Evolutionary conservation across 2,888 invertebrate species (phyloP), one percentile per base, ranked within the genome.

Genomic region (Ichneumoninae sp.): DNA sequence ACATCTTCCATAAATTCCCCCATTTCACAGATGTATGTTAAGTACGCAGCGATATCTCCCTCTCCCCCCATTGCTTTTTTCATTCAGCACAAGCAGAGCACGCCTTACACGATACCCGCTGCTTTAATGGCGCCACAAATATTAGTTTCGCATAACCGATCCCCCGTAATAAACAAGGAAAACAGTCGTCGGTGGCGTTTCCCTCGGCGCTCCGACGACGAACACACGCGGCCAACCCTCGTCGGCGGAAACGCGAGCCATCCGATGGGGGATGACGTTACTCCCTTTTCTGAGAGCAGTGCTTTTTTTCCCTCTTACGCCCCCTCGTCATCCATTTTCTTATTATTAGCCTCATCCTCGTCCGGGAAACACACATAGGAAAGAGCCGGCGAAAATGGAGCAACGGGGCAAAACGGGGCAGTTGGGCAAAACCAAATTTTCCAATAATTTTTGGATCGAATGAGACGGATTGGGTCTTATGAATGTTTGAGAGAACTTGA

Each of bases 101-200:
- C 5, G 76, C 66, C 54, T 52, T 40, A 44, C 70, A 52, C 22
- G 36, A 65, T 10, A 72, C 62, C 66, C 77, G 54, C 72, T 52
- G 80, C 62, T 80, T 69, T 80, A 80, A 84, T 77, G 74, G 80
- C 54, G 72, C 80, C 77, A 77, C 83, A 80, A 80, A 80, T 84
- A 84, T 84, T 84, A 80, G 83, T 84, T 84, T 74, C 80, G 69
- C 80, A 74, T 77, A 80, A 69, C 62, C 70, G 62, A 84, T 80
- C 76, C 36, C 54, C 52, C 36, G 26, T 80, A 77, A 84, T 84
- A 84, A 84, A 84, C 80, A 77, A 66, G 36, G 72, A 76, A 77
- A 84, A 68, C 62, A 54, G 72, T 68, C 60, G 66, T 44, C 60
- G 50, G 70, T 44, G 33, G 77, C 62, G 44, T 83, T 57, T 54